Evolutionary conservation across 2,888 invertebrate genomes (phyloP).

Genomic region (Orthosia cruda): DNA sequence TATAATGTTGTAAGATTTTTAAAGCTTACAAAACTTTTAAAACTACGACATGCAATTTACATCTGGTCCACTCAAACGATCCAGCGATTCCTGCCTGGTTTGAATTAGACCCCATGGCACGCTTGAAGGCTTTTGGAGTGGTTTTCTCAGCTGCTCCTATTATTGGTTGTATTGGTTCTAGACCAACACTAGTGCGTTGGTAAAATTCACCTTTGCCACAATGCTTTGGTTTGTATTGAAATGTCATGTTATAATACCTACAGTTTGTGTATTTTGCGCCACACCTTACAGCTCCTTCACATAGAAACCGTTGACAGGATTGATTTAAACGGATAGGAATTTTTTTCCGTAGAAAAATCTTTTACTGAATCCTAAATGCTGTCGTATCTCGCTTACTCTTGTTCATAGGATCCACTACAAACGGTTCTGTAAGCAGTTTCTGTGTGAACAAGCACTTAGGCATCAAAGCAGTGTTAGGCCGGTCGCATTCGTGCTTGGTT

Average conservation of each 20-base stretch:
- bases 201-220: not conserved
- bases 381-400: too few relatives aligned
- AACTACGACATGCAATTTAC: not conserved
- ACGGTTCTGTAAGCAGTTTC: too few relatives aligned
- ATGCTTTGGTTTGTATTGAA: not conserved
- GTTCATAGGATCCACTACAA: too few relatives aligned
- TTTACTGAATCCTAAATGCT: too few relatives aligned
- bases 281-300: too few relatives aligned
- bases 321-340: too few relatives aligned
- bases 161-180: constrained; percentile 8
- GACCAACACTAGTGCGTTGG: constrained; percentile 1
- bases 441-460: too few relatives aligned
- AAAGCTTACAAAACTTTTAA: not conserved
- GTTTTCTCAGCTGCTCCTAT: not conserved
- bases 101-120: constrained; percentile 11
- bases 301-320: too few relatives aligned
- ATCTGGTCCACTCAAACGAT: not conserved
- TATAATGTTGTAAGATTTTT: not conserved
- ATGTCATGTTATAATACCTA: not conserved
- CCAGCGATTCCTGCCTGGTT: constrained; percentile 5
- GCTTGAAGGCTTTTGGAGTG: constrained; percentile 7
- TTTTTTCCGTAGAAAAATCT: too few relatives aligned
- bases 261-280: not conserved
- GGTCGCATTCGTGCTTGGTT: not conserved
- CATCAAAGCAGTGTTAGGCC: not conserved